These are phyloP conservation scores for Hypanus sabinus DNA, from an alignment of 2,113 vertebrate genomes.

Conservation along the genomic window DNA sequence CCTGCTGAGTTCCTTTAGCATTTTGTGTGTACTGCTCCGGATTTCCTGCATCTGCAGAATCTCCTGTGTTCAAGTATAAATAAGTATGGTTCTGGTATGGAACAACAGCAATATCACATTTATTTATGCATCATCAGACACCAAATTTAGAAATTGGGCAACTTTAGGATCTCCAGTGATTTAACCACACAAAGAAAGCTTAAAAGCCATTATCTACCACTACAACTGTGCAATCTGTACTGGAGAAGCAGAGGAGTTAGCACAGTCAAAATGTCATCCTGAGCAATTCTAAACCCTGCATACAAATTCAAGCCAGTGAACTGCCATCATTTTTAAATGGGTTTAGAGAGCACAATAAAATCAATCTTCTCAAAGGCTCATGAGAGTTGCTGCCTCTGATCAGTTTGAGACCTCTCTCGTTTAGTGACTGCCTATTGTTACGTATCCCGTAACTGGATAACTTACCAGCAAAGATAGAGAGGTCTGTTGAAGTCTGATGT, in stretches of 20 bases:
- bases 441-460: too few species aligned
- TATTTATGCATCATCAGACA: neutral
- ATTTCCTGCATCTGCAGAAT: too few species aligned
- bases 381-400: neutral
- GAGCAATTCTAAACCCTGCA: neutral
- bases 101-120: neutral
- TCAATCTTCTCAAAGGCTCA: neutral
- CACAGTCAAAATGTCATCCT: neutral
- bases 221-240: neutral
- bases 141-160: neutral
- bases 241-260: neutral
- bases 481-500: too few species aligned
- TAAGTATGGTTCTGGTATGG: neutral
- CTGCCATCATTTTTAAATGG: neutral
- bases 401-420: neutral
- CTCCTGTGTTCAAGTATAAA: neutral
- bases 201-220: neutral
- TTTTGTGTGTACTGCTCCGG: too few species aligned
- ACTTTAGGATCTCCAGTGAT: neutral
- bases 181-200: neutral
- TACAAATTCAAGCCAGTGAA: neutral
- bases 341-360: neutral
- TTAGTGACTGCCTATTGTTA: neutral
- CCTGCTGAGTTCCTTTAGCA: too few species aligned
- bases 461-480: too few species aligned